Base-by-base conservation (phyloP, 2,797 vertebrate species). In the Hafferia zeledoni region DNA sequence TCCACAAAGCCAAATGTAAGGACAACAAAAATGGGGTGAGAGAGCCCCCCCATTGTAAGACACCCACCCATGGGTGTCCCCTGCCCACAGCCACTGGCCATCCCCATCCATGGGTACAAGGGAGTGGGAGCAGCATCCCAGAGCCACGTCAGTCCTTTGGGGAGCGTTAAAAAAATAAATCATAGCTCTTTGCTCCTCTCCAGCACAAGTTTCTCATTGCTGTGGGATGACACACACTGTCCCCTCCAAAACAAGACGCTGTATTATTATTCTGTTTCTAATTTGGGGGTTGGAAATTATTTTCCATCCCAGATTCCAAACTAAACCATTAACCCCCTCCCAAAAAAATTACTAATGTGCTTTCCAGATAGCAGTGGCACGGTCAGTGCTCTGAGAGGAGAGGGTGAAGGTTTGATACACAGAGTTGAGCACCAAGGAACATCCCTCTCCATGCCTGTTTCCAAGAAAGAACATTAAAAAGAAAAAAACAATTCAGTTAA, bases 251-350 rank as follows among this genome's bases (percentile, higher is more conserved):
- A 96, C 90, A 92, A 94, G 76, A 44, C 41, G 0, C 84, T 89
- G 76, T 84, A 43, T 83, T 88, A 89, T 91, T 60, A 87, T 87
- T 94, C 93, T 95, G 93, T 96, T 97, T 96, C 93, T 94, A 95
- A 97, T 96, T 96, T 96, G 63, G 77, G 83, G 74, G 4, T 55
- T 96, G 67, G 89, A 95, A 95, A 86, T 50, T 4, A 74, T 95
- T 95, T 97, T 95, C 95, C 90, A 84, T 30, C 69, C 71, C 8
- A 5, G 83, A 74, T 84, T 96, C 95, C 95, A 95, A 94, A 67
- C 39, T 27, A 84, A 95, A 92, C 52, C 65, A 46, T 46, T 2
- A 5, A 5, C 1, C 10, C 16, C 23, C 30, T 20, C 6, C 6
- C 1, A 4, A 27, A 19, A 46, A 47, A 17, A 5, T 57, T 57